phyloP scores from a whole-genome alignment of 2,113 vertebrate species.

The Ivindomyrus marchei region DNA sequence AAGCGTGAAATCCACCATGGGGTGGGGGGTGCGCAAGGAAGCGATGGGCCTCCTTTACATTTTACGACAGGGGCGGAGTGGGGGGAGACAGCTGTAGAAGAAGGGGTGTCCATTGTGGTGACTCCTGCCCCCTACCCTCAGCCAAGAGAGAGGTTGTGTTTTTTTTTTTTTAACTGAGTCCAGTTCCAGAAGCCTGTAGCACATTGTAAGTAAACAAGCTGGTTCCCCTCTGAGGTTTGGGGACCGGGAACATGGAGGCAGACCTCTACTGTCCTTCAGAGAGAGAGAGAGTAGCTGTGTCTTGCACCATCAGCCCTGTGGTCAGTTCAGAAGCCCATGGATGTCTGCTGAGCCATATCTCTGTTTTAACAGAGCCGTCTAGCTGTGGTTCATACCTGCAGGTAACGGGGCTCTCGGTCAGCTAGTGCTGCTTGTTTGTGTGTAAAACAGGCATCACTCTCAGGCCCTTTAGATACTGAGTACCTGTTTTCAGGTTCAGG shows the following conservation, averaged over 20 bases:
- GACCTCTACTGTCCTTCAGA: not conserved
- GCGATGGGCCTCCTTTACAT: not conserved
- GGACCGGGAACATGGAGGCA: too few relatives aligned
- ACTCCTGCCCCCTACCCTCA: slow-evolving; percentile 15
- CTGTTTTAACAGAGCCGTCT: not conserved
- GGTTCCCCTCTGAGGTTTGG: slow-evolving; percentile 25
- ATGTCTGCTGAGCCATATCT: not conserved
- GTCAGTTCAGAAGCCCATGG: not conserved
- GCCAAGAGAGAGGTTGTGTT: slow-evolving; percentile 24
- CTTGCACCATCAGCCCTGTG: not conserved
- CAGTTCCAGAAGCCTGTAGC: slow-evolving; percentile 57
- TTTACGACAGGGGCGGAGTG: not conserved
- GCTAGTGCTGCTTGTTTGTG: not conserved
- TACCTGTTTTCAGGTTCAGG: not conserved
- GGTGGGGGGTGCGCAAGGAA: not conserved
- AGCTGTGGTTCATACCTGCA: not conserved
- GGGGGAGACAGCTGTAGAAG: slow-evolving; percentile 53
- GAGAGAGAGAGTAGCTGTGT: not conserved
- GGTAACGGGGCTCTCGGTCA: not conserved
- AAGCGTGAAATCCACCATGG: not conserved
- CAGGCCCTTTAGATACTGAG: not conserved
- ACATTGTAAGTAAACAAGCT: slow-evolving; percentile 63
- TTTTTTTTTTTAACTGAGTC: slow-evolving; percentile 55
- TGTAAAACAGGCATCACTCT: not conserved
- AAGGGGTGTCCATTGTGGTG: slow-evolving; percentile 43